These are phyloP conservation scores for Allophyes oxyacanthae DNA, from an alignment of 2,888 invertebrate genomes.

Conservation along the genomic window DNA sequence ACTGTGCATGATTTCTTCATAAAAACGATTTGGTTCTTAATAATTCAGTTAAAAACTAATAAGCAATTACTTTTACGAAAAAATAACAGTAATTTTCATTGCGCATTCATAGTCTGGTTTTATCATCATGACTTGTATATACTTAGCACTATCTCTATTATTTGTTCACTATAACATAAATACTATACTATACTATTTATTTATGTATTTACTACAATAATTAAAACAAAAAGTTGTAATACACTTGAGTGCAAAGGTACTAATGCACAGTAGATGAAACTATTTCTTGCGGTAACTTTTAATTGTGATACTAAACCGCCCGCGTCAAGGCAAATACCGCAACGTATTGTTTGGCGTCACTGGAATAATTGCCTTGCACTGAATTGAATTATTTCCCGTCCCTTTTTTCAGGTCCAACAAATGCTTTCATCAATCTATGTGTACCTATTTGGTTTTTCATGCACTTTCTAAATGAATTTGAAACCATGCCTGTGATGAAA, in stretches of 20 bases:
- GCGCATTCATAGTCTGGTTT: too few relatives aligned
- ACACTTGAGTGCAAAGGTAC: too few relatives aligned
- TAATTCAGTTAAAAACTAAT: too few relatives aligned
- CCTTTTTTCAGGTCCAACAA: neutral
- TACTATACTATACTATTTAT: too few relatives aligned
- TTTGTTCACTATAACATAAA: too few relatives aligned
- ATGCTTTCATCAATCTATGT: constrained; percentile 7
- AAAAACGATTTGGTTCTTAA: too few relatives aligned
- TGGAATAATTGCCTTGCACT: constrained; percentile 10
- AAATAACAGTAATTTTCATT: too few relatives aligned
- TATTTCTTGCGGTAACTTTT: constrained; percentile 1
- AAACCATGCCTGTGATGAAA: constrained; percentile 37
- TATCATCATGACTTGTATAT: too few relatives aligned
- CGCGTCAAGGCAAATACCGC: neutral
- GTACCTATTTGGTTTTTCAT: constrained; percentile 9
- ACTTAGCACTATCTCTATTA: too few relatives aligned
- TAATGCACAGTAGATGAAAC: constrained; percentile 4
- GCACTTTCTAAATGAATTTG: constrained; percentile 18
- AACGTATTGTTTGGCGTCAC: constrained; percentile 4
- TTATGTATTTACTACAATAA: neutral
- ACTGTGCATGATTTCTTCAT: too few relatives aligned
- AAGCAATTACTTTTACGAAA: too few relatives aligned
- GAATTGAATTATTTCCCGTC: constrained; percentile 2
- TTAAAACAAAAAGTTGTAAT: neutral
- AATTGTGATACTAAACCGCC: constrained; percentile 4